Percentiles rank a stretch among this genome's conserved stretches.
phyloP scores from a whole-genome alignment of 2,113 vertebrate species.

The Phalacrocorax brasilianus region DNA sequence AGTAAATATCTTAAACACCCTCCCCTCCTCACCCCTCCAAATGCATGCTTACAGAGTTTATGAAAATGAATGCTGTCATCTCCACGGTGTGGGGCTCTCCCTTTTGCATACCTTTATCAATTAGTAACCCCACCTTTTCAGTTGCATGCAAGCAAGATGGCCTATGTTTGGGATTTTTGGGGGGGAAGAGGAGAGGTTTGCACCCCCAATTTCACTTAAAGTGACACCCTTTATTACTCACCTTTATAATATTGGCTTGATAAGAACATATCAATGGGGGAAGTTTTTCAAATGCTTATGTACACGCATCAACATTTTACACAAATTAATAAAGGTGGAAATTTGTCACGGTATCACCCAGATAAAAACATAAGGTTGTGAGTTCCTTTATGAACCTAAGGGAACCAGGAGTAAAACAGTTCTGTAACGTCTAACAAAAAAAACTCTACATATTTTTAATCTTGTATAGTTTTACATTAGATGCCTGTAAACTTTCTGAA shows the following conservation, averaged over 20 bases:
- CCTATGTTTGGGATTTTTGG: rapidly evolving
- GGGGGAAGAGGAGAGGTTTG: neutral
- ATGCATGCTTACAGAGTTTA: neutral
- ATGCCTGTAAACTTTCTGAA: neutral
- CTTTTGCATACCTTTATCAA: neutral
- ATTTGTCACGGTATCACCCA: neutral
- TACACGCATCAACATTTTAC: neutral
- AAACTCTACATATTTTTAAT: neutral
- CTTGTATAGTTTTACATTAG: neutral
- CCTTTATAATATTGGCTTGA: neutral
- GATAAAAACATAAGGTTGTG: neutral
- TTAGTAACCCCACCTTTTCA: neutral
- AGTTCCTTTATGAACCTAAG: neutral
- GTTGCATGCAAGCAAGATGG: neutral
- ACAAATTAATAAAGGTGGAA: neutral
- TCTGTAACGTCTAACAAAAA: neutral
- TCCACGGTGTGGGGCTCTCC: rapidly evolving
- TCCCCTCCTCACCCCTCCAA: no score
- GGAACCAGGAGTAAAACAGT: neutral
- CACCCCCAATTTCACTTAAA: neutral
- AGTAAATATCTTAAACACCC: neutral
- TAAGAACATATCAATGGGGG: neutral
- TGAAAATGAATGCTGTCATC: neutral
- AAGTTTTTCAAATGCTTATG: neutral
- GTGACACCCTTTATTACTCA: neutral